These are phyloP conservation scores for Physeter macrocephalus DNA, from an alignment of 2,113 vertebrate genomes.

Conservation along the genomic window DNA sequence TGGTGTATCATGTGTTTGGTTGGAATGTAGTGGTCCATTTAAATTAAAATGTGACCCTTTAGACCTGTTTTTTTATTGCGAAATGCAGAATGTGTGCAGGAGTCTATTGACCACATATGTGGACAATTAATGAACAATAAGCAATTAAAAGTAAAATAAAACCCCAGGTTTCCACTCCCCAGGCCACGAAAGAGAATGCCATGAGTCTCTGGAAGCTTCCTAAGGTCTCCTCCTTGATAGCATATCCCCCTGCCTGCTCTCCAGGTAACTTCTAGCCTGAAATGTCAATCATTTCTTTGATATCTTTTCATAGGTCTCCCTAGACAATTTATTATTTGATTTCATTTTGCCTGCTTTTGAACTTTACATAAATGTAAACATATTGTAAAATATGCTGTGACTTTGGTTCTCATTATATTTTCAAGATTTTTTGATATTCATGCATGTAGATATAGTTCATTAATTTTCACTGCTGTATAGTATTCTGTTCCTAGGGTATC, in stretches of 20 bases:
- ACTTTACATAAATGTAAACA: not conserved
- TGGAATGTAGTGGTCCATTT: not conserved
- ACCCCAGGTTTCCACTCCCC: not conserved
- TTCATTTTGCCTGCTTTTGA: not conserved
- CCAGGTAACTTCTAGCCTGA: not conserved
- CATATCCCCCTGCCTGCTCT: rapidly evolving
- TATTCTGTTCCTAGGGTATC: not conserved
- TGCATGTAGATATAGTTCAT: not conserved
- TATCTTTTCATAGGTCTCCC: not conserved
- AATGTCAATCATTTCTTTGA: not conserved
- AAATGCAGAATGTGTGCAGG: not conserved
- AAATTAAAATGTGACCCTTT: not conserved
- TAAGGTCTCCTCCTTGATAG: not conserved
- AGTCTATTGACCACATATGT: not conserved
- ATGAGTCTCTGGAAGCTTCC: not conserved
- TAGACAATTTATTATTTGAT: not conserved
- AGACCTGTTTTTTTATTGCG: not conserved
- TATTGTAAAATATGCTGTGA: not conserved
- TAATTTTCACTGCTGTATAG: not conserved
- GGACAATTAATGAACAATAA: not conserved
- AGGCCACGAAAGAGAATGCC: not conserved
- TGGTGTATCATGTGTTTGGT: not conserved
- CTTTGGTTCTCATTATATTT: not conserved
- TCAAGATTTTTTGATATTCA: not conserved
- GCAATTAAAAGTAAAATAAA: not conserved